A percentile compares a stretch with the other conserved stretches of the same genome.
phyloP scores from a whole-genome alignment of 2,113 vertebrate genomes.

The Dryoscopus gambensis region DNA sequence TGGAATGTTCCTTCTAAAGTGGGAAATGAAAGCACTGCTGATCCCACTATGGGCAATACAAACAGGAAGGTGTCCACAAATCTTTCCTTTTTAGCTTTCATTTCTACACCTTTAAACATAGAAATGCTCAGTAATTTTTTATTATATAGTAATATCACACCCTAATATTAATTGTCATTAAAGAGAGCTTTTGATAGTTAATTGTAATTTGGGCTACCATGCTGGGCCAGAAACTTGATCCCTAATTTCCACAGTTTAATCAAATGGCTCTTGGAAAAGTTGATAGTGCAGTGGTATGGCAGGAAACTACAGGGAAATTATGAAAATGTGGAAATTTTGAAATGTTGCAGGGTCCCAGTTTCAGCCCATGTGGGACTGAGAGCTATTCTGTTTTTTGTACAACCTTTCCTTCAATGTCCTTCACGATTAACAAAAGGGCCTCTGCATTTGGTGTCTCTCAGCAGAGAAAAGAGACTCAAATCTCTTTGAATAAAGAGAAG shows the following conservation, averaged over 20 bases:
- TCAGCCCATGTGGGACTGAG: background rate
- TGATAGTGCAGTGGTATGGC: background rate
- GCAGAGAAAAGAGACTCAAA: background rate
- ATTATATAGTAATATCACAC: background rate
- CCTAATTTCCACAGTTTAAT: background rate
- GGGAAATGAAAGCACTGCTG: background rate
- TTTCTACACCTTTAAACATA: background rate
- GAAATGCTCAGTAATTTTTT: fast-evolving
- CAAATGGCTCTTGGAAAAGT: background rate
- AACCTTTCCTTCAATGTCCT: background rate
- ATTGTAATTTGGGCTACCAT: background rate
- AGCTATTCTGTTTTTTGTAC: background rate
- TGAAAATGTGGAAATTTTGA: background rate
- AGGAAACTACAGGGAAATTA: background rate
- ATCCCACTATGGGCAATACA: background rate
- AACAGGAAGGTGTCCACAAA: background rate
- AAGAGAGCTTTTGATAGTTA: background rate
- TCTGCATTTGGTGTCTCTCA: background rate
- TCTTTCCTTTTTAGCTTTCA: background rate
- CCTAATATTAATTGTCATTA: background rate
- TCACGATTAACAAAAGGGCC: background rate
- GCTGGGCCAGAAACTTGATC: background rate
- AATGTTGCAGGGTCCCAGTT: background rate
- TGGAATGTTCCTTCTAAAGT: background rate
- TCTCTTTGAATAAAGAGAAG: background rate